Evolutionary conservation across 2,888 invertebrate species (phyloP).

Genomic region (Melieria omissa): DNA sequence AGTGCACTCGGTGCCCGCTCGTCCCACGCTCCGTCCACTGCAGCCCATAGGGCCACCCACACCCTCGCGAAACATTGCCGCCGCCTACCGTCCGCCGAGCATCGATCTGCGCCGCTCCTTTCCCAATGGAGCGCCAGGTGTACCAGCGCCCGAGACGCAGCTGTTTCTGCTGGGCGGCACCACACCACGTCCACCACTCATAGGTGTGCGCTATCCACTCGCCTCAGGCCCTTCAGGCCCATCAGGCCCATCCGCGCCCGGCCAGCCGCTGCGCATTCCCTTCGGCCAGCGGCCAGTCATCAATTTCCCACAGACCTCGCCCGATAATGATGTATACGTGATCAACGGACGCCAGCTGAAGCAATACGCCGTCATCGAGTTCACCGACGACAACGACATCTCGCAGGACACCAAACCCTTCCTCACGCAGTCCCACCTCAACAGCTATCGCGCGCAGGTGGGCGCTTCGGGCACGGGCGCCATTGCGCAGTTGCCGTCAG

Average conservation of each 20-base stretch:
- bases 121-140: background rate
- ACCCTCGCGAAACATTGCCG: background rate
- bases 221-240: conserved; percentile 10
- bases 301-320: conserved; percentile 30
- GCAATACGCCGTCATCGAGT: conserved; percentile 66
- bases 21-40: conserved; percentile 23
- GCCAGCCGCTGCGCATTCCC: conserved; percentile 52
- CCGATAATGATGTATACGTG: conserved; percentile 52
- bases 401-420: conserved; percentile 56
- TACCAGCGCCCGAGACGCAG: background rate
- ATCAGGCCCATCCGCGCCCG: conserved; percentile 16
- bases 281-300: conserved; percentile 55
- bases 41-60: conserved; percentile 26
- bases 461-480: conserved; percentile 47
- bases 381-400: conserved; percentile 63
- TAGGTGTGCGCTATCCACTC: conserved; percentile 8
- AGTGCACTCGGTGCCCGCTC: conserved; percentile 40
- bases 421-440: conserved; percentile 53
- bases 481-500: conserved; percentile 32
- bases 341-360: conserved; percentile 62
- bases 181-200: background rate
- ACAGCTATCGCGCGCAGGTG: conserved; percentile 54
- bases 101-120: background rate
- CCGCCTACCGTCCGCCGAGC: conserved; percentile 30
- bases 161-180: background rate